Base-by-base conservation (phyloP, 1,140 invertebrate genomes). In the Listronotus oregonensis region DNA sequence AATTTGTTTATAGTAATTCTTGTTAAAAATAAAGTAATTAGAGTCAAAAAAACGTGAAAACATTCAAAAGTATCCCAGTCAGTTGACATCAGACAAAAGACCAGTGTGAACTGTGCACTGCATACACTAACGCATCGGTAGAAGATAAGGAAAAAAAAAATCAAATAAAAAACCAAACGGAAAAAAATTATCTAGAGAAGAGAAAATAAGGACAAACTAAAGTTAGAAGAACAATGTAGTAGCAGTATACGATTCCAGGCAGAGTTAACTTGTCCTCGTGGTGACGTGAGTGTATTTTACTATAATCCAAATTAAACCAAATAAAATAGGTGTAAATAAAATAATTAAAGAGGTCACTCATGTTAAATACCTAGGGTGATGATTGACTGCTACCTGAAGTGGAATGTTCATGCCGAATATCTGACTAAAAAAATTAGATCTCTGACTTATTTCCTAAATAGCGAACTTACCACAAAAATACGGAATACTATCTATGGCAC, bases 401-500 rank as follows among this genome's bases (percentile, higher is more conserved):
- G n/a, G n/a, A n/a, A n/a, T n/a, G n/a, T n/a, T n/a, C n/a, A n/a
- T n/a, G n/a, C n/a, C n/a, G n/a, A n/a, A n/a, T n/a, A n/a, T n/a
- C n/a, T n/a, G n/a, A n/a, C n/a, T n/a, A n/a, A n/a, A n/a, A n/a
- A n/a, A n/a, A n/a, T n/a, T n/a, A n/a, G n/a, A n/a, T n/a, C n/a
- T n/a, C n/a, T n/a, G n/a, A 39, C 12, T 17, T 37, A 64, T 47
- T 64, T 64, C 21, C 58, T 80, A 7, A 62, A 79, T 37, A 77
- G 67, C 69, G 71, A 80, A 56, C 37, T 78, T 6, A 65, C 21
- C 27, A 75, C 64, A 62, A 71, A 18, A 50, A 40, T 7, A 61
- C 49, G 14, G 34, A 50, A n/a, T 61, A 79, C 57, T 80, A 75
- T 67, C 69, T 81, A 21, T 83, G 81, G 80, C 71, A 79, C 69